Base-by-base conservation (phyloP, 2,113 vertebrate genomes). In the Gambusia affinis region DNA sequence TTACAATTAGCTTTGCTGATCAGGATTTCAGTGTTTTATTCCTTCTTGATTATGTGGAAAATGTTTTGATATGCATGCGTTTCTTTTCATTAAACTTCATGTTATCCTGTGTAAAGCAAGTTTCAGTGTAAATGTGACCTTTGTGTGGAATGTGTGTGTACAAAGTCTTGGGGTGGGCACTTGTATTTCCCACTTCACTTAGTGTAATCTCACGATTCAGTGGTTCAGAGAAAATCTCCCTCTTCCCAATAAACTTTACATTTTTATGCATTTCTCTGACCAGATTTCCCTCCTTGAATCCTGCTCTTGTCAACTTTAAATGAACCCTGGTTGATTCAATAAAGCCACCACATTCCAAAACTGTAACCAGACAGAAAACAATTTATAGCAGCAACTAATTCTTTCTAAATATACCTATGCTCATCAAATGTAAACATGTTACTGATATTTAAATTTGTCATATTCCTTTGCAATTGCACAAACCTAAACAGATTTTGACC, bases 201-300 rank as follows among this genome's bases (percentile, higher is more conserved):
- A 85, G 86, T 91, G 89, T 91, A 95, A 95, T 94, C 94, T 95
- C 93, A 94, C 87, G 89, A 93, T 79, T 92, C 94, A 94, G 82
- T 94, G 94, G 86, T 85, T 94, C 88, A 91, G 89, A 94, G 89
- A 92, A 92, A 93, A 94, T 94, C 93, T 93, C 86, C 86, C 70
- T 77, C 88, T 91, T 91, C 91, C 90, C 90, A 88, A 91, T 91
- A 88, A 92, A 93, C 86, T 84, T 74, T 61, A 39, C 3, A 70
- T 88, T 83, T 82, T 79, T 62, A 80, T 70, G 33, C 61, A 77
- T 75, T 30, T 83, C 76, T 74, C 69, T 78, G 63, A 81, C 72
- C 51, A 39, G 11, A 47, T 64, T 57, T 85, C 84, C 73, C 78
- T 67, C 69, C 8, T 37, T 67, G 66, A 42, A 68, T 71, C 74